Evolutionary conservation across 1,140 invertebrate genomes (phyloP), one percentile per base, ranked within the genome.

Genomic region (Bombyx mori): DNA sequence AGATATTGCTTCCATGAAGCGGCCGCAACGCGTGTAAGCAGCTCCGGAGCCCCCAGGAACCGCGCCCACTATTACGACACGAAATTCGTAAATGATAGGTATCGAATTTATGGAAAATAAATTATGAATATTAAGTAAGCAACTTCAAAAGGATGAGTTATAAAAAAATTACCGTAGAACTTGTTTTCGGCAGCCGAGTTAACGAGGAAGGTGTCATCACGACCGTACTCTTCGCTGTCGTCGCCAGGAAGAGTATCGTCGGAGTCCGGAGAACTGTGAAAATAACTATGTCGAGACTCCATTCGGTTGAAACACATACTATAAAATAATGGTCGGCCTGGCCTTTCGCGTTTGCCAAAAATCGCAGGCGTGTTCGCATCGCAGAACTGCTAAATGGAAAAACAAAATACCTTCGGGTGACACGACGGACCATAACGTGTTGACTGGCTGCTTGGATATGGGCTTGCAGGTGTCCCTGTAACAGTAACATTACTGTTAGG

Each of bases 121-220:
- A 10, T 47, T 18, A 18, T 18, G 12, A 18, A 18, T 18, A 18
- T 18, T 18, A 18, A 18, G 12, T 18, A 18, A 18, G 12, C 12
- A 18, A 18, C 12, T 18, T 18, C 45, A 12, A 9, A 47, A 47
- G 45, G 2, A 47, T 7, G 8, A 47, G 6, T 12, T 47, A 47
- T 2, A 47, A 47, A 6, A 2, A 47, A 47, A 2, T 47, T 89
- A 69, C 95, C 95, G 75, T 97, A 97, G 82, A 95, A 96, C 78
- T 96, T 95, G 68, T 95, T 95, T 77, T 96, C 95, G 8, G 91
- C 93, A 57, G 93, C 90, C 79, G 96, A 92, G 35, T 93, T 93
- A n/a, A 97, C 93, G 35, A 97, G 88, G 77, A 94, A 96, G 69
- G 95, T 93, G 78, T 96, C 95, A 68, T 96, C 95, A 47, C 94